Conservation (phyloP, 30 jellyfish, hydroid and myxozoan genomes). For the Sanderia malayensis region DNA sequence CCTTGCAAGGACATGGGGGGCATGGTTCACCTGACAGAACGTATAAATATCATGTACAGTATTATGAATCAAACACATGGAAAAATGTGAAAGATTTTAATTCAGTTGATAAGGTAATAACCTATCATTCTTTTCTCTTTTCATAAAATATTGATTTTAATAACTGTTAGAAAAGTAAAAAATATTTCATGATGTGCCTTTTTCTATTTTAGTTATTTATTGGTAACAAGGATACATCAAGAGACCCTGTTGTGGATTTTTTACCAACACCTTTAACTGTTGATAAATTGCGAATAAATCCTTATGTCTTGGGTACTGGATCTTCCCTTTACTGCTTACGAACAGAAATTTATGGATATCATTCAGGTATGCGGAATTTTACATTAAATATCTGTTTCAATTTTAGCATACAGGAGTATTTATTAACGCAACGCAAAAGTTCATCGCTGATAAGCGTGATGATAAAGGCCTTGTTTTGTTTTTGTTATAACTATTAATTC, state of each 20-base stretch:
- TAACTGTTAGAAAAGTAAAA: not conserved
- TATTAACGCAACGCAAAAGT: not conserved
- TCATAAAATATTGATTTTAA: not conserved
- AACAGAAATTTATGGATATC: conserved; percentile 44
- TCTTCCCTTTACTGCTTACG: conserved; percentile 10
- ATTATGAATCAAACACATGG: conserved; percentile 3
- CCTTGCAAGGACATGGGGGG: conserved; percentile 59
- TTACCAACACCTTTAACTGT: conserved; percentile 27
- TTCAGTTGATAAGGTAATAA: conserved; percentile 15
- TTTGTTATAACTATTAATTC: no score
- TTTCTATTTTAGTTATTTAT: conserved; percentile 30
- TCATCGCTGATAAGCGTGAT: not conserved
- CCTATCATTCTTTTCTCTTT: no score
- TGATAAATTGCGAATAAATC: conserved; percentile 30
- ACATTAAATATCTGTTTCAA: not conserved
- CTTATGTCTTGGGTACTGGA: conserved; percentile 13
- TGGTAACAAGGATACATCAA: conserved; percentile 34
- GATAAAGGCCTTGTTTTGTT: not conserved
- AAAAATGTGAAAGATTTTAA: not conserved
- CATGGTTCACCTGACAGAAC: conserved; percentile 19
- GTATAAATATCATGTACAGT: conserved; percentile 18
- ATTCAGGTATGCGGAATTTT: conserved; percentile 42
- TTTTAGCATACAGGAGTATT: not conserved
- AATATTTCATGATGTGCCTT: not conserved
- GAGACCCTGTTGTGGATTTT: conserved; percentile 30